Evolutionary conservation across 2,888 invertebrate genomes (phyloP).

Genomic region (Tetrapedia diversipes): DNA sequence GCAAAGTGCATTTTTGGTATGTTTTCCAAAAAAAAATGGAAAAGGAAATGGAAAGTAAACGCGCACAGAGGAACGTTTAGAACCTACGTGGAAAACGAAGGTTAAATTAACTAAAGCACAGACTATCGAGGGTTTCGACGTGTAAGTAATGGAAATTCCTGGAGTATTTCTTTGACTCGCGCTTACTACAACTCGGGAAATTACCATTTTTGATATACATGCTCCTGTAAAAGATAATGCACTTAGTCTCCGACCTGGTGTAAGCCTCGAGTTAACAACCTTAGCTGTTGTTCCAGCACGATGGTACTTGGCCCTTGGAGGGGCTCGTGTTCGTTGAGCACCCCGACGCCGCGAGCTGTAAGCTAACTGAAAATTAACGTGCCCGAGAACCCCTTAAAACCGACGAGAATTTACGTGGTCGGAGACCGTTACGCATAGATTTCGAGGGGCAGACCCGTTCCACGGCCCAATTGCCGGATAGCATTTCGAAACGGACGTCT

Average conservation of each 20-base stretch:
- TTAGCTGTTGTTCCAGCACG: slow-evolving; percentile 48
- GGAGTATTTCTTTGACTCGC: no score
- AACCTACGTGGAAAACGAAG: neutral
- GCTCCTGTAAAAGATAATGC: slow-evolving; percentile 39
- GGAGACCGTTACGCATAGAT: slow-evolving; percentile 23
- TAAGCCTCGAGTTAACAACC: slow-evolving; percentile 45
- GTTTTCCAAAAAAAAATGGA: neutral
- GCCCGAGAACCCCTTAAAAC: slow-evolving; percentile 63
- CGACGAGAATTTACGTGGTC: slow-evolving; percentile 60
- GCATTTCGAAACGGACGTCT: slow-evolving; percentile 32
- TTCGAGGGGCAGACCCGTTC: neutral
- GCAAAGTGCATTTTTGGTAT: neutral
- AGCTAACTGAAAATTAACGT: slow-evolving; percentile 74
- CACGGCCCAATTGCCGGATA: slow-evolving; percentile 26
- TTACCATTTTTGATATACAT: slow-evolving; percentile 42
- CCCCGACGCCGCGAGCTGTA: slow-evolving; percentile 54
- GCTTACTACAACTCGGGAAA: neutral
- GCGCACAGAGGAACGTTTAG: neutral
- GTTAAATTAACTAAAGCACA: neutral
- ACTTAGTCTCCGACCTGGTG: slow-evolving; percentile 25
- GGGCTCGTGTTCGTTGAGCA: slow-evolving; percentile 28
- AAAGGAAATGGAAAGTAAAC: neutral
- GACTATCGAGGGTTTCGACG: neutral
- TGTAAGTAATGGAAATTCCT: slow-evolving; percentile 1
- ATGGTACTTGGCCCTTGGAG: slow-evolving; percentile 40